Evolutionary conservation across 1,140 invertebrate species (phyloP).

Genomic region (Cataglyphis hispanica): DNA sequence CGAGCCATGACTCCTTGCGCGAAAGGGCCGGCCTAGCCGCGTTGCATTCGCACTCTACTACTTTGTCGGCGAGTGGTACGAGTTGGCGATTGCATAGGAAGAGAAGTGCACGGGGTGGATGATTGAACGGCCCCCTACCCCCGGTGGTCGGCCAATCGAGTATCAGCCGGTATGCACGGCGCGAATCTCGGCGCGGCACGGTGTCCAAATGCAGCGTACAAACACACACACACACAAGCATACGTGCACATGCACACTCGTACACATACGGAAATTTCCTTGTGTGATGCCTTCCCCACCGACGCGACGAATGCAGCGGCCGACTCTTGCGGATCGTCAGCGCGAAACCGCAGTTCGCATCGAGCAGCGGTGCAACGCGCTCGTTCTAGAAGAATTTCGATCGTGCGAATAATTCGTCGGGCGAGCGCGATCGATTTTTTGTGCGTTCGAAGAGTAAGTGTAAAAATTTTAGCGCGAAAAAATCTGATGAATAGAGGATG

Average conservation of each 20-base stretch:
- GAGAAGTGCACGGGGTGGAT: constrained; percentile 58
- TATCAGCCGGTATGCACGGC: constrained; percentile 65
- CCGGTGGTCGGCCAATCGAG: constrained; percentile 70
- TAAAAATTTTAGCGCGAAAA: background rate
- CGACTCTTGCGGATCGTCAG: constrained; percentile 30
- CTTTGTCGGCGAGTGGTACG: constrained; percentile 39
- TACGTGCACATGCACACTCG: constrained; percentile 16
- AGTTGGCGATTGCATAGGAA: constrained; percentile 60
- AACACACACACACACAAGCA: background rate
- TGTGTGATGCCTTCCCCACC: constrained; percentile 59
- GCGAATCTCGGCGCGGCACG: background rate
- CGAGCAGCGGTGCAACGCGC: constrained; percentile 68
- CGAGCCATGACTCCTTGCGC: constrained; percentile 65
- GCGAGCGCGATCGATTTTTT: constrained; percentile 4
- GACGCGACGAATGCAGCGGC: constrained; percentile 49
- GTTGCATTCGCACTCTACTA: constrained; percentile 48
- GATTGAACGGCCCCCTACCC: constrained; percentile 63
- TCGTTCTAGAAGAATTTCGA: constrained; percentile 24
- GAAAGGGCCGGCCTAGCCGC: constrained; percentile 7
- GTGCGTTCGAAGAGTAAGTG: background rate
- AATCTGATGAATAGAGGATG: background rate
- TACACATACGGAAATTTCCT: constrained; percentile 52
- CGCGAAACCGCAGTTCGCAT: constrained; percentile 71
- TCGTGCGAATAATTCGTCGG: background rate
- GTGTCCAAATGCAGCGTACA: background rate